Evolutionary conservation across 2,113 vertebrate genomes (phyloP).

Genomic region (Pachypanchax playfairii): DNA sequence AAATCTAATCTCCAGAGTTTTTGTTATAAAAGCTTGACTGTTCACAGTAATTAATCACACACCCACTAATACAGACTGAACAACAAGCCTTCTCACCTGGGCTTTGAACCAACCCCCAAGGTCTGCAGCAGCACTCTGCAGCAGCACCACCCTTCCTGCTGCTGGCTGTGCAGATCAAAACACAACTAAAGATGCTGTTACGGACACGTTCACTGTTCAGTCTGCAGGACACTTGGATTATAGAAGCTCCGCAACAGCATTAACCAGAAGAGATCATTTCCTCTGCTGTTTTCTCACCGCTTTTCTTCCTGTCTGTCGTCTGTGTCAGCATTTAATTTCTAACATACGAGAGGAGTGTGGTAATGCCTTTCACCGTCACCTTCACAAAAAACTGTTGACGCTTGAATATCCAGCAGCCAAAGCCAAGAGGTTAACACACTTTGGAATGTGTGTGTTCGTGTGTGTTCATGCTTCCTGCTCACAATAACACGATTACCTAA

Average conservation of each 20-base stretch:
- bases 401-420: constrained; percentile 43
- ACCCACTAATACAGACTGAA: constrained; percentile 10
- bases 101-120: constrained; percentile 13
- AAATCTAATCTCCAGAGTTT: constrained; percentile 16
- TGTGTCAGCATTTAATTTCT: constrained; percentile 14
- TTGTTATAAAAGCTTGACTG: constrained; percentile 23
- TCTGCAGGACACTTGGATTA: neutral
- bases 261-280: neutral
- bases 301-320: constrained; percentile 19
- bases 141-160: constrained; percentile 10
- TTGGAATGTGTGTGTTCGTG: constrained; percentile 7
- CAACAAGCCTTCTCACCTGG: constrained; percentile 11
- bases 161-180: neutral
- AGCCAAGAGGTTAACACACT: constrained; percentile 66
- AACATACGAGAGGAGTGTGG: neutral
- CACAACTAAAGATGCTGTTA: neutral
- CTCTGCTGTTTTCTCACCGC: constrained; percentile 8
- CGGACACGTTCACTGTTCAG: neutral
- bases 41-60: constrained; percentile 52
- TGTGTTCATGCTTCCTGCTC: constrained; percentile 23
- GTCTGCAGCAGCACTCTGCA: constrained; percentile 10
- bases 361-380: constrained; percentile 52
- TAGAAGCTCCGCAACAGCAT: constrained; percentile 7
- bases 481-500: constrained; percentile 63
- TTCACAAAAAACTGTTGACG: constrained; percentile 67